Evolutionary conservation across 2,888 invertebrate species (phyloP).

Genomic region (Odontocerum albicorne): DNA sequence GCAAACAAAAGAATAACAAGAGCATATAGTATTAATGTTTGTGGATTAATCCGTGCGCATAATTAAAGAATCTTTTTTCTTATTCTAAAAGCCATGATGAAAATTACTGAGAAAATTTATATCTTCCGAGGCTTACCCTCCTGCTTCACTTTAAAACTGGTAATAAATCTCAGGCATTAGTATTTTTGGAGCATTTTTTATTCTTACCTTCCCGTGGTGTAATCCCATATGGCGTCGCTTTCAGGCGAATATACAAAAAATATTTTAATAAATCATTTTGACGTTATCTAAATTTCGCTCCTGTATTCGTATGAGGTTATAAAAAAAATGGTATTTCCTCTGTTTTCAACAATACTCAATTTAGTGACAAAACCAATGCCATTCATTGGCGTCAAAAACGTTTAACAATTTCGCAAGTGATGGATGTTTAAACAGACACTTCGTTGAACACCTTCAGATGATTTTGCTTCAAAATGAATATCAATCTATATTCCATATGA

Average conservation of each 20-base stretch:
- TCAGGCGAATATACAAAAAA: background rate
- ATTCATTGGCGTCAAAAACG: background rate
- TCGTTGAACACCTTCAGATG: no score
- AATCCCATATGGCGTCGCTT: constrained; percentile 8
- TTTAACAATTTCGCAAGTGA: no score
- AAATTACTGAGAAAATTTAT: constrained; percentile 12
- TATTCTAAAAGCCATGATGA: constrained; percentile 8
- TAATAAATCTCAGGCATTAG: constrained; percentile 20
- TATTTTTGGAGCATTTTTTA: constrained; percentile 13
- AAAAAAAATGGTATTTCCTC: no score
- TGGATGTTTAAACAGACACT: no score
- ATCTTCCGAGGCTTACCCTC: constrained; percentile 8
- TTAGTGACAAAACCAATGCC: no score
- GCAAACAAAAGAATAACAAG: no score
- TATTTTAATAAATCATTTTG: constrained; percentile 13
- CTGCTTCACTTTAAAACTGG: constrained; percentile 15
- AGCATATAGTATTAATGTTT: no score
- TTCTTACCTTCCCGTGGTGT: constrained; percentile 16
- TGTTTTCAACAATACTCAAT: no score
- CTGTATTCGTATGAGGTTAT: no score
- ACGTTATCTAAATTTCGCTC: background rate
- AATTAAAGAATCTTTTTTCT: constrained; percentile 11
- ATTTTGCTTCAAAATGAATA: no score
- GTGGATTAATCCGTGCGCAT: constrained; percentile 12
- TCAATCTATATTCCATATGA: no score